Evolutionary conservation across 2,888 invertebrate species (phyloP), one percentile per base, ranked within the genome.

Genomic region (Escarpia spicata): DNA sequence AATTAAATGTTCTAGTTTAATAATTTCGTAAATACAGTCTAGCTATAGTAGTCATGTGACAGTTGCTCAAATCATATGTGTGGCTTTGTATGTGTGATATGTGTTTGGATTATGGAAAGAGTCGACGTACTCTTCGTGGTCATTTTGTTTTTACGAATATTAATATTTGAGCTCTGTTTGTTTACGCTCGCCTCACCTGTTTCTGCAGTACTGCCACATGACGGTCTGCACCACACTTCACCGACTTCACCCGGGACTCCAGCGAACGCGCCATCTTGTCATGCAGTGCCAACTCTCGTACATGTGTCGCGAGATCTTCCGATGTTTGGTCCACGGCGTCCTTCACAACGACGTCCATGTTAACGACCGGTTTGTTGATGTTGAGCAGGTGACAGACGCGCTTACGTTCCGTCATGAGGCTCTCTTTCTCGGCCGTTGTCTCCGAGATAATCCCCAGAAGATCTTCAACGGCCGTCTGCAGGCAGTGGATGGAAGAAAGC

Each of bases 261-360:
- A 75, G 75, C 75, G 75, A 75, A 2, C 75, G 75, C 75, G 75
- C 75, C 75, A 75, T 75, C 75, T 75, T 75, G 75, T 75, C 75
- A n/a, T 75, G 75, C 75, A 75, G 19, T 26, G 75, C 6, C 26
- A 75, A 26, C n/a, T 75, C 75, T 75, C 75, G 75, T 26, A 75
- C 19, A 26, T 75, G 15, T 26, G 26, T 75, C 75, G 75, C 75
- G 75, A 75, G 75, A 75, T 75, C 75, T 75, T 75, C 75, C 4
- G 75, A 75, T 6, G 75, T 26, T 75, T n/a, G 19, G 26, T 75
- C 75, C 19, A 75, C 75, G 75, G 75, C 75, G n/a, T 75, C 75
- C 19, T 75, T 75, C 26, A 75, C 75, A 26, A 75, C 75, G n/a
- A 75, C n/a, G 75, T 75, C 75, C 75, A 75, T 75, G 26, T 26